phyloP scores from a whole-genome alignment of 2,797 vertebrate genomes.

The Enteromius thamalakanensis region DNA sequence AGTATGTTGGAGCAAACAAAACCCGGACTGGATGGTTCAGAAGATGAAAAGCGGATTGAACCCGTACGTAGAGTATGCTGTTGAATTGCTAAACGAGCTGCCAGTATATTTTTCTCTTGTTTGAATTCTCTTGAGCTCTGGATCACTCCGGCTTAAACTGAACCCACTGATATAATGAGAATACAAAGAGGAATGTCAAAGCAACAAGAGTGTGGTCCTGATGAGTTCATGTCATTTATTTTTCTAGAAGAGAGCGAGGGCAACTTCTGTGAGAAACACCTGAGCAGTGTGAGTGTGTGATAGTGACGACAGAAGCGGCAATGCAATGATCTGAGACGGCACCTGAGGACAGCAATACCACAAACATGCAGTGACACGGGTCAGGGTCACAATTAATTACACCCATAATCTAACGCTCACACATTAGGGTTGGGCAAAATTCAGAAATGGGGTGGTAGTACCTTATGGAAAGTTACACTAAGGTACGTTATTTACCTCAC shows the following conservation, averaged over 20 bases:
- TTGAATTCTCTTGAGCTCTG: background rate
- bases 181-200: background rate
- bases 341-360: conserved; percentile 49
- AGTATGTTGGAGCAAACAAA: background rate
- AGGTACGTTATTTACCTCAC: background rate
- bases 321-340: background rate
- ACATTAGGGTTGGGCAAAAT: conserved; percentile 11
- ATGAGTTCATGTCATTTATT: background rate
- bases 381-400: conserved; percentile 56
- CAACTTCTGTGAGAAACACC: background rate
- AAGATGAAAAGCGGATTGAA: background rate
- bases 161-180: background rate
- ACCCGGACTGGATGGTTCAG: background rate
- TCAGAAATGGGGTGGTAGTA: background rate
- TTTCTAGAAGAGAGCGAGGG: no score
- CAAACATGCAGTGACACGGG: conserved; percentile 68
- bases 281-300: background rate
- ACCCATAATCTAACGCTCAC: conserved; percentile 40
- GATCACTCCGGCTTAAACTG: background rate
- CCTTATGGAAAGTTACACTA: background rate
- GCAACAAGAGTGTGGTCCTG: background rate
- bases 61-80: background rate
- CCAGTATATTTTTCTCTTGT: background rate
- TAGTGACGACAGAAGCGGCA: background rate
- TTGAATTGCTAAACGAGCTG: background rate